Evolutionary conservation across 2,888 invertebrate genomes (phyloP).

Genomic region (Pachycephus smyrnensis): DNA sequence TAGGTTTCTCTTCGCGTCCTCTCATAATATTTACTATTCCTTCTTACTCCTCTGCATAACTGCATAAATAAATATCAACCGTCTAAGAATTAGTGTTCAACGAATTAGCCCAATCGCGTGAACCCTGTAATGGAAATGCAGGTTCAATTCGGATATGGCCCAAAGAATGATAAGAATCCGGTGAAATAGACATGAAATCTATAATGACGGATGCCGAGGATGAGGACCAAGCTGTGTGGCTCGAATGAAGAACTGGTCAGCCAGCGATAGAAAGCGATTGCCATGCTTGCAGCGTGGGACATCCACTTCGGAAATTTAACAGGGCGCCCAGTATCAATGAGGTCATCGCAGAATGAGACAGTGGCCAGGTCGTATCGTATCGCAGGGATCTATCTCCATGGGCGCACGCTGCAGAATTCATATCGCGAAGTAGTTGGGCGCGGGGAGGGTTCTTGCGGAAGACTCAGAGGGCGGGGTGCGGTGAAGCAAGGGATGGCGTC

Average conservation of each 20-base stretch:
- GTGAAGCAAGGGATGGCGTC: neutral
- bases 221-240: neutral
- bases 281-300: neutral
- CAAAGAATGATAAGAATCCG: neutral
- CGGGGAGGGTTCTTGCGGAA: neutral
- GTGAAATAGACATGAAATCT: neutral
- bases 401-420: conserved; percentile 51
- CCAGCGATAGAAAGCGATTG: neutral
- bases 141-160: neutral
- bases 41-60: neutral
- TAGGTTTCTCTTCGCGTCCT: neutral
- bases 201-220: neutral
- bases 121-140: neutral
- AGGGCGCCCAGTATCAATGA: conserved; percentile 46
- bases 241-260: neutral
- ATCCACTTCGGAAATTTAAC: conserved; percentile 29
- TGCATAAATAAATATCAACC: neutral
- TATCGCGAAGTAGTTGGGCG: conserved; percentile 38
- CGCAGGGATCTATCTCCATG: conserved; percentile 11
- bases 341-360: conserved; percentile 47
- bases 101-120: neutral
- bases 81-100: neutral
- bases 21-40: neutral
- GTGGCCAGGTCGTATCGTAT: conserved; percentile 15
- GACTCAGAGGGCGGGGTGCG: too few species aligned